Percentiles rank a stretch among this genome's conserved stretches.
Conservation (phyloP, 1,140 invertebrate species). For the Prorops nasuta region DNA sequence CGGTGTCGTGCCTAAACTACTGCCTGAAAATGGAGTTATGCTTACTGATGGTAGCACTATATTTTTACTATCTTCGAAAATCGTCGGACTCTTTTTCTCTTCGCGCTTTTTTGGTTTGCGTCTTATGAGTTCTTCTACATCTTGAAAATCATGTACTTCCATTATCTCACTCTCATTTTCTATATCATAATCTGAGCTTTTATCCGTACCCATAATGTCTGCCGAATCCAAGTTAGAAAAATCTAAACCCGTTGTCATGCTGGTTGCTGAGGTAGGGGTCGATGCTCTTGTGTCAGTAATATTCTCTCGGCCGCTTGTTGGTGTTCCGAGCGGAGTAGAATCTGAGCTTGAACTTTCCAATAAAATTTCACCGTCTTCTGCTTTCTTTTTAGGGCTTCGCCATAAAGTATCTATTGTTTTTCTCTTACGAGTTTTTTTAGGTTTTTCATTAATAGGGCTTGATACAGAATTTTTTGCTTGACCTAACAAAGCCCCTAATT, state of each 20-base stretch:
- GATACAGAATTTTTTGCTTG: slow-evolving; percentile 36
- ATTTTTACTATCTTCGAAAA: slow-evolving; percentile 62
- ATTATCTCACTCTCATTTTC: slow-evolving; percentile 57
- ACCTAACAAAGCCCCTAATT: slow-evolving; percentile 42
- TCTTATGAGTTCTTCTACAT: slow-evolving; percentile 63
- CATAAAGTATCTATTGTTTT: slow-evolving; percentile 56
- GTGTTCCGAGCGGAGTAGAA: slow-evolving; percentile 62
- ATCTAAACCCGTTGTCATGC: slow-evolving; percentile 62
- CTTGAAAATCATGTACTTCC: slow-evolving; percentile 57
- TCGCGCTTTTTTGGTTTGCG: slow-evolving; percentile 49
- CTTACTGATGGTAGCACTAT: slow-evolving; percentile 73
- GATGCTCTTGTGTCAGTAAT: slow-evolving; percentile 56
- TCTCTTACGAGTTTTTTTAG: slow-evolving; percentile 53
- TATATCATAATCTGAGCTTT: slow-evolving; percentile 61
- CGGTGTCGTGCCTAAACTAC: slow-evolving; percentile 46
- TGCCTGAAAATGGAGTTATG: slow-evolving; percentile 69
- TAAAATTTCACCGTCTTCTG: slow-evolving; percentile 52
- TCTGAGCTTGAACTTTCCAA: slow-evolving; percentile 68
- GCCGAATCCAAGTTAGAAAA: slow-evolving; percentile 63
- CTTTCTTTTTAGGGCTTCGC: slow-evolving; percentile 58
- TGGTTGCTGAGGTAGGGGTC: slow-evolving; percentile 61
- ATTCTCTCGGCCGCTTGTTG: slow-evolving; percentile 56
- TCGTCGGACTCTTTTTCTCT: slow-evolving; percentile 51
- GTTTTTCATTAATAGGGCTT: slow-evolving; percentile 22
- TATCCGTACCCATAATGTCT: slow-evolving; percentile 58